Evolutionary conservation across 2,113 vertebrate genomes (phyloP), one percentile per base, ranked within the genome.

Genomic region (Polyodon spathula): DNA sequence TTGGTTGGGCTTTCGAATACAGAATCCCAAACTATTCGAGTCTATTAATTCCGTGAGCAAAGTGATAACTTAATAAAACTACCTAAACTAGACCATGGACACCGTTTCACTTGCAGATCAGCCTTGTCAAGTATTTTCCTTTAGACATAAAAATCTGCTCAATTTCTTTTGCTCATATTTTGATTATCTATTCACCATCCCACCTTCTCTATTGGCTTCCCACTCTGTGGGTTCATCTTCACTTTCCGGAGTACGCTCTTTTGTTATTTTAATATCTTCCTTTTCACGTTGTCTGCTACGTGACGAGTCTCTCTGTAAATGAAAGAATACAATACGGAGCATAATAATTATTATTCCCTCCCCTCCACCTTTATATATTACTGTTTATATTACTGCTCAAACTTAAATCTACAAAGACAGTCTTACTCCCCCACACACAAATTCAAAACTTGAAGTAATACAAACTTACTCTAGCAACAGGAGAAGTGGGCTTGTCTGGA

Each of bases 191-290:
- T 27, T 27, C 2, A 27, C 27, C 27, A 27, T 2, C 75, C 66
- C 66, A 97, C 96, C 96, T 86, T 99, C 94, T 73, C 96, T 90
- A 59, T 82, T 92, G 65, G 89, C 83, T 82, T 97, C 95, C 96
- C 96, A 99, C 71, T 94, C 94, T 66, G 87, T 85, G 68, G 89
- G 85, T 71, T 97, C 95, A 73, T 97, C 96, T 84, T 99, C 96
- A 43, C 94, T 98, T 76, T 94, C 94, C 75, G 96, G 96, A 38
- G 95, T 99, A 67, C 92, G 90, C 71, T 97, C 95, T 74, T 98
- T 98, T 42, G 93, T 97, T 64, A 99, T 98, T 85, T 99, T 98
- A 69, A 99, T 97, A 74, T 97, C 96, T 74, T 98, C 94, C 69
- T 99, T 98, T 73, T 97, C 94, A 75, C 94, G 86, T 71, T 92